Evolutionary conservation across 1,140 invertebrate species (phyloP).

Genomic region (Drosophila pectinifera): DNA sequence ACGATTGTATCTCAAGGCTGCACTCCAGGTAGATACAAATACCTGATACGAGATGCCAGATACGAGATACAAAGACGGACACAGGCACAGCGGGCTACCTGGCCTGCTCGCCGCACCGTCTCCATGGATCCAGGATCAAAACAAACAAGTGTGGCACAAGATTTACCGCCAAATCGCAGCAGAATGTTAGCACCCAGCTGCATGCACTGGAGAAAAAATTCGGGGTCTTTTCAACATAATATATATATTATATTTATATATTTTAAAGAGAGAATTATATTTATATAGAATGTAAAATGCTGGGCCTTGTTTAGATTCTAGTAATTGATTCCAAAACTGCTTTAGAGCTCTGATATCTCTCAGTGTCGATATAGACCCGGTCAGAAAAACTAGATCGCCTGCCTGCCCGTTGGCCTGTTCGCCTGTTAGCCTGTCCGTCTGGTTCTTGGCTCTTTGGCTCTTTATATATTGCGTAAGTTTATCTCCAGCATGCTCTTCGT

Average conservation of each 20-base stretch:
- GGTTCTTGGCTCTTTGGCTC: constrained; percentile 46
- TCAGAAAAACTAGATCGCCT: constrained; percentile 27
- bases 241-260: too few species aligned
- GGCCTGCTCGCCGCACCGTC: too few species aligned
- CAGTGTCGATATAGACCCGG: constrained; percentile 2
- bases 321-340: too few species aligned
- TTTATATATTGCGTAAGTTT: constrained; percentile 74
- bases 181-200: constrained; percentile 18
- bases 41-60: constrained; percentile 14
- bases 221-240: too few species aligned
- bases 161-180: constrained; percentile 51
- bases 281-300: too few species aligned
- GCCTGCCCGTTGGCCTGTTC: constrained; percentile 17
- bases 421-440: constrained; percentile 16
- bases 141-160: constrained; percentile 57
- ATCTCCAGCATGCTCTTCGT: constrained; percentile 52
- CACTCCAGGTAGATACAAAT: constrained; percentile 51
- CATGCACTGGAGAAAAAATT: not conserved
- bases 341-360: not conserved
- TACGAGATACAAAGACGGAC: constrained; percentile 7
- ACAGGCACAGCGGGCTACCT: constrained; percentile 51
- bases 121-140: constrained; percentile 36
- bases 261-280: too few species aligned
- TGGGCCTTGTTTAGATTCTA: too few species aligned
- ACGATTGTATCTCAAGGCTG: constrained; percentile 72